Evolutionary conservation across 2,888 invertebrate genomes (phyloP).

Genomic region (Conomelus anceps): DNA sequence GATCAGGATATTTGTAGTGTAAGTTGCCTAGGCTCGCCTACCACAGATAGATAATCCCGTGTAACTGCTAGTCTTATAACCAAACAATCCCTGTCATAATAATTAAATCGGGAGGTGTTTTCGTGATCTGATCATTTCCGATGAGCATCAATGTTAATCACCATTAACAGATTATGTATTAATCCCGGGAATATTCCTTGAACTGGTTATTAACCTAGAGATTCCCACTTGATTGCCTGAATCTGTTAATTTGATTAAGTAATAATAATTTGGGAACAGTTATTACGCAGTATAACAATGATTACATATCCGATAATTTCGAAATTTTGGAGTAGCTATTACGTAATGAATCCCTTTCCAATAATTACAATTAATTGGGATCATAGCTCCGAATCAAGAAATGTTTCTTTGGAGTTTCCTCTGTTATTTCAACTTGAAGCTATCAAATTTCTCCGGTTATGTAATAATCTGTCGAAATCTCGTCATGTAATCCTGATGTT

Average conservation of each 20-base stretch:
- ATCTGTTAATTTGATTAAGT: neutral
- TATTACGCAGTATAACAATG: neutral
- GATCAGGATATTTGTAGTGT: too few species aligned
- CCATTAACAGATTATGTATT: neutral
- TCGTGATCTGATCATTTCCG: too few species aligned
- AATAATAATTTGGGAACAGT: neutral
- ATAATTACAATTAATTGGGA: neutral
- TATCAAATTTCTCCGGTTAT: neutral
- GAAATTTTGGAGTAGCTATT: neutral
- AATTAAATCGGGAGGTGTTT: too few species aligned
- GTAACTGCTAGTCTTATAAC: too few species aligned
- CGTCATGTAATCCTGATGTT: neutral
- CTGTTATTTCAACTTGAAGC: too few species aligned
- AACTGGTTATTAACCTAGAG: neutral
- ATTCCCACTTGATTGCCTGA: too few species aligned
- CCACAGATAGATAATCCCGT: too few species aligned
- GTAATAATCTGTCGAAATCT: neutral
- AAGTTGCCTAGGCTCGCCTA: too few species aligned
- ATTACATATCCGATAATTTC: neutral
- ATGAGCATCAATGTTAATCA: too few species aligned
- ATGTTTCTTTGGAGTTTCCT: neutral
- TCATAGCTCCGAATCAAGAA: neutral
- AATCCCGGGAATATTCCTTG: neutral
- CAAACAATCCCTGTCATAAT: too few species aligned
- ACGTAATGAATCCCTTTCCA: too few species aligned